Base-by-base conservation (phyloP, 2,797 vertebrate species). In the Eulemur rubriventer region DNA sequence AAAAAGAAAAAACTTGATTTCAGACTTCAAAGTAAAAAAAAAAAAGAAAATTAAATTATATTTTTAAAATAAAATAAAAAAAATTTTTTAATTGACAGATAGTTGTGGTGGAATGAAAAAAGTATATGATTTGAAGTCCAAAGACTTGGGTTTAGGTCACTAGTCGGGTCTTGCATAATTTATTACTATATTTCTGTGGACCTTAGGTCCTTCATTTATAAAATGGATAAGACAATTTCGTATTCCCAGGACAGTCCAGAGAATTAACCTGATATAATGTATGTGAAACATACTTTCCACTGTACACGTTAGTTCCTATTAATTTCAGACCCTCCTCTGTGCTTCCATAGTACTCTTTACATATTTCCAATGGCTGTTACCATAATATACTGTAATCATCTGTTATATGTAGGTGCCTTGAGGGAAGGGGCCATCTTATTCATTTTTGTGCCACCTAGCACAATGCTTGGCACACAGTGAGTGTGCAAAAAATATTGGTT, bases 1-100 rank as follows among this genome's bases (percentile, higher is more conserved):
- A 82, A 73, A 83, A 55, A 41, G 33, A 79, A 79, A 92, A 95
- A 65, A 84, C 26, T 85, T 89, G 67, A 92, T 46, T 90, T 52
- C 82, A 88, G 57, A 93, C 38, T 91, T 97, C 73, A 88, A 96
- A 94, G 76, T 65, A 3, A 87, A 70, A 94, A 92, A 80, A 48
- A 76, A 67, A 75, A 93, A 76, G 35, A 80, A 95, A 93, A 89
- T 50, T 69, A 96, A 84, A 75, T 89, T 96, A 52, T 46, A 79
- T 59, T 61, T 94, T 67, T 30, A 89, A 81, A 82, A 69, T 96
- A 11, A 96, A 93, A 94, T 90, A 81, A 84, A 89, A 43, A 43
- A 43, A 43, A 9, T 0, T 10, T 43, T 43, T 43, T 43, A 43
- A 43, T 43, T 43, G 43, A 43, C 43, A 43, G 43, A 57, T 20